These are phyloP conservation scores for Jacana jacana DNA, from an alignment of 2,113 vertebrate genomes.

Conservation along the genomic window DNA sequence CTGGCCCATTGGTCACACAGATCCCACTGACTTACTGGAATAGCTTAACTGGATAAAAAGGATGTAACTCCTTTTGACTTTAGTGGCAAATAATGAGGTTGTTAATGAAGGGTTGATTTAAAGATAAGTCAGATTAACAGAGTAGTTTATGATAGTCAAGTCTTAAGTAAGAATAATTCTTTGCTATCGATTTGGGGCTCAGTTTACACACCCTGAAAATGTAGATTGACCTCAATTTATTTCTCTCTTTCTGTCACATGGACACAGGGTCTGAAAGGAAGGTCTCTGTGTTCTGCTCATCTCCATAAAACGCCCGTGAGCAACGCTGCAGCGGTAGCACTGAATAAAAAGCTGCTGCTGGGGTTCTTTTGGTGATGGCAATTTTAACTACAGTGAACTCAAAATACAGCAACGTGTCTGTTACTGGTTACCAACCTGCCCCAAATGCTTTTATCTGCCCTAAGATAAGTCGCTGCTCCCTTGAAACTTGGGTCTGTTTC, in stretches of 20 bases:
- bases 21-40: background rate
- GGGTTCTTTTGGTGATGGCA: background rate
- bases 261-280: background rate
- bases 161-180: background rate
- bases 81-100: background rate
- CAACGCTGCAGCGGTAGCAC: background rate
- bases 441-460: background rate
- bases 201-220: background rate
- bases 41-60: too few species aligned
- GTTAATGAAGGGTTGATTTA: background rate
- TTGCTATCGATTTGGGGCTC: background rate
- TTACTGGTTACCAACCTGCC: background rate
- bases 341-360: background rate
- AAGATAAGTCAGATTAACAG: background rate
- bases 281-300: background rate
- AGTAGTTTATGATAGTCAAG: background rate
- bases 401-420: accelerated
- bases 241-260: background rate
- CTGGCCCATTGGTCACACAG: background rate
- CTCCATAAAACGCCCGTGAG: background rate
- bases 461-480: background rate
- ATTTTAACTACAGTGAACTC: background rate
- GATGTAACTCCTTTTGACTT: background rate
- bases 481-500: background rate
- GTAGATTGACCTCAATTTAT: background rate